Evolutionary conservation across 2,888 invertebrate species (phyloP).

Genomic region (Suillia variegata): DNA sequence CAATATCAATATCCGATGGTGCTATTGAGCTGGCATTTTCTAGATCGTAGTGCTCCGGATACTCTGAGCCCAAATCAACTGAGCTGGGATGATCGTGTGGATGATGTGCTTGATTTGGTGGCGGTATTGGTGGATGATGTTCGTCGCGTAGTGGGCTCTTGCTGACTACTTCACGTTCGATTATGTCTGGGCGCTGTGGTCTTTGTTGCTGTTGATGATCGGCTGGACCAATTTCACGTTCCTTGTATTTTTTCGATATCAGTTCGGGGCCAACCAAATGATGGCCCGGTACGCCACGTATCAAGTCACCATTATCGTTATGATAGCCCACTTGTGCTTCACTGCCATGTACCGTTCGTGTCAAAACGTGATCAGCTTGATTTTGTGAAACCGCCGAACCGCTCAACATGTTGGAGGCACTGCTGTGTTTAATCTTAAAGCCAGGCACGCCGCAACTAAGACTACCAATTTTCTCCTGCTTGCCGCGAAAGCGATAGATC

Average conservation of each 20-base stretch:
- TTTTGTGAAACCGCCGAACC: constrained; percentile 72
- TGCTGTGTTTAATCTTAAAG: constrained; percentile 75
- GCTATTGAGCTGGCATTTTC: constrained; percentile 98
- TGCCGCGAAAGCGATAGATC: constrained; percentile 86
- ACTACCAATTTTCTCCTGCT: constrained; percentile 80
- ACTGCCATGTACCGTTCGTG: constrained; percentile 70
- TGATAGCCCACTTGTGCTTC: constrained; percentile 74
- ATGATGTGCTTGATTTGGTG: constrained; percentile 73
- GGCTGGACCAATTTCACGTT: constrained; percentile 76
- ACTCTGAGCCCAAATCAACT: constrained; percentile 77
- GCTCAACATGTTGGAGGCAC: constrained; percentile 72
- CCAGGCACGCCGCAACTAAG: constrained; percentile 71
- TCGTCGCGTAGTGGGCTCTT: constrained; percentile 82
- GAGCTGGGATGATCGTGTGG: constrained; percentile 76
- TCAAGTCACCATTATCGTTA: constrained; percentile 75
- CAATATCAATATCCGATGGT: constrained; percentile 95
- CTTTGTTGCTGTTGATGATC: constrained; percentile 76
- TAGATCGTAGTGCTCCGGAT: constrained; percentile 92
- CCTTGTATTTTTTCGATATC: constrained; percentile 86
- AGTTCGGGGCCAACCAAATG: constrained; percentile 85
- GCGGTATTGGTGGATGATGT: constrained; percentile 79
- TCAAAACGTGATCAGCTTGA: constrained; percentile 73
- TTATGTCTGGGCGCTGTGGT: constrained; percentile 90
- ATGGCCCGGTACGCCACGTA: constrained; percentile 72
- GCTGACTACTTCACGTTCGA: constrained; percentile 85